These are phyloP conservation scores for Metridium senile DNA, from an alignment of 92 coral and sea anemone species.

Conservation along the genomic window DNA sequence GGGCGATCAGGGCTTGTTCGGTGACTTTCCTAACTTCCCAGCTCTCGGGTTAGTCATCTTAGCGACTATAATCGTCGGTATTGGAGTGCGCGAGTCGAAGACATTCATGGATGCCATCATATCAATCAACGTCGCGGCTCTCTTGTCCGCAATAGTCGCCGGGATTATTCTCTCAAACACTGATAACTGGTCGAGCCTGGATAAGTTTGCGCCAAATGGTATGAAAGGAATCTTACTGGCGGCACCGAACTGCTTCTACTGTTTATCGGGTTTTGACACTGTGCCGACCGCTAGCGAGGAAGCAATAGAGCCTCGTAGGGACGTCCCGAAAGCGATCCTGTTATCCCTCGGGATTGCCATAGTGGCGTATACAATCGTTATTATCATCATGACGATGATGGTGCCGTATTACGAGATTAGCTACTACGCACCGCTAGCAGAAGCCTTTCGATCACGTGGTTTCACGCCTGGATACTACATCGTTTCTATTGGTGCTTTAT, in stretches of 20 bases:
- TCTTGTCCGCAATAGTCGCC: slow-evolving; percentile 60
- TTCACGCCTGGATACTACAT: slow-evolving; percentile 67
- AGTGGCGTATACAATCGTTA: slow-evolving; percentile 50
- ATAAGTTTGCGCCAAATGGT: slow-evolving; percentile 86
- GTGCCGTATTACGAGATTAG: slow-evolving; percentile 58
- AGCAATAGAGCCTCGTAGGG: slow-evolving; percentile 62
- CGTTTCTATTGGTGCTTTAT: slow-evolving; percentile 75
- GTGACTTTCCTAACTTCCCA: slow-evolving; percentile 59
- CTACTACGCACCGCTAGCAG: slow-evolving; percentile 71
- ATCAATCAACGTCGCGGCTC: slow-evolving; percentile 46
- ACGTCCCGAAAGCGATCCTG: slow-evolving; percentile 64
- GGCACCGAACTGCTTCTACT: slow-evolving; percentile 73
- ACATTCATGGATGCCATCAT: slow-evolving; percentile 49
- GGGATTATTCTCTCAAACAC: slow-evolving; percentile 64
- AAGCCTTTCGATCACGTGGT: slow-evolving; percentile 59
- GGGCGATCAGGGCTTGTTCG: slow-evolving; percentile 44
- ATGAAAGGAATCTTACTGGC: slow-evolving; percentile 68
- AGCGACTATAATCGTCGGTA: slow-evolving; percentile 52
- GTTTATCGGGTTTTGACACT: slow-evolving; percentile 73
- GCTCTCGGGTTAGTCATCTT: slow-evolving; percentile 69
- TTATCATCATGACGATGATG: slow-evolving; percentile 67
- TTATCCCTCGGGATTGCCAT: slow-evolving; percentile 53
- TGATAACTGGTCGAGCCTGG: slow-evolving; percentile 72
- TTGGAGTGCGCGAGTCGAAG: slow-evolving; percentile 79
- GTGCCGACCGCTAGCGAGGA: slow-evolving; percentile 85